Evolutionary conservation across 2,888 invertebrate species (phyloP).

Genomic region (Lypha dubia): DNA sequence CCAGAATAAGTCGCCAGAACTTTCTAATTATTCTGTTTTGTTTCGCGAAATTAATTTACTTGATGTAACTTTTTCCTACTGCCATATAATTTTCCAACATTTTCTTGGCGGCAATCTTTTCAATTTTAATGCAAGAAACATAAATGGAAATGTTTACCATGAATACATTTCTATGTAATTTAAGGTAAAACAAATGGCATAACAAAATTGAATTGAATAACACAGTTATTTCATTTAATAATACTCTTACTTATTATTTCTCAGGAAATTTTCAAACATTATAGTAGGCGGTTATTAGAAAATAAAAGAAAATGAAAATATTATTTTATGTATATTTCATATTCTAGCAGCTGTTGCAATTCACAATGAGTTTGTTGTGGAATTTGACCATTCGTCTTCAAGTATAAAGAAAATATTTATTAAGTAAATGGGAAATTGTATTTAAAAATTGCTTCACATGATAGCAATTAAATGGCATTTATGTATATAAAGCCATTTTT

Average conservation of each 20-base stretch:
- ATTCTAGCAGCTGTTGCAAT: neutral
- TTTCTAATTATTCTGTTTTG: no score
- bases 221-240: neutral
- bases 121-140: neutral
- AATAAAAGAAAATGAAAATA: neutral
- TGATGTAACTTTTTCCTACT: neutral
- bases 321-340: neutral
- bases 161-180: neutral
- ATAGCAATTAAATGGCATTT: neutral
- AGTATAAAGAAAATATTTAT: neutral
- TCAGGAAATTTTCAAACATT: neutral
- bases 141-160: neutral
- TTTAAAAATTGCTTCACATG: neutral
- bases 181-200: neutral
- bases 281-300: neutral
- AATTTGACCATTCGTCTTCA: neutral
- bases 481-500: no score
- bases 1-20: no score
- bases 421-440: neutral
- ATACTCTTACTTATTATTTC: neutral
- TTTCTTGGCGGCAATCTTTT: neutral
- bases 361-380: neutral
- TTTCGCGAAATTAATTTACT: neutral
- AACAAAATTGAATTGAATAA: neutral
- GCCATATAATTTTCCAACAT: no score